Conservation (phyloP, 2,888 invertebrate species). For the Julus scandinavius region DNA sequence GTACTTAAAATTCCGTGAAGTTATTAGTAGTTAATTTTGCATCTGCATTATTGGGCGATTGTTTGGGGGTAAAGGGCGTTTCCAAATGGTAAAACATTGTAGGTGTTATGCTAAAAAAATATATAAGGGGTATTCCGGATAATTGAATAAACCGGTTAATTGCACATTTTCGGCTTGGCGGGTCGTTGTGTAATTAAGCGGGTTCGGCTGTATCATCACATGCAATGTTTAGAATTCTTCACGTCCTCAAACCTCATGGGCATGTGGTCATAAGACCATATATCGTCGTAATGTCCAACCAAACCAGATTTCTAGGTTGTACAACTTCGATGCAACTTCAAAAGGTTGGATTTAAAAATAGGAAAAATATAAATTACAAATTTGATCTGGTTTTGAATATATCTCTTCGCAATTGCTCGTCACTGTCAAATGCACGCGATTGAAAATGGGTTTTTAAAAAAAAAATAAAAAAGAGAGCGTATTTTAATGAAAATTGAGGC, state of each 20-base stretch:
- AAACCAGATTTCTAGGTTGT: background rate
- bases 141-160: no score
- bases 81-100: background rate
- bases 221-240: background rate
- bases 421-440: slow-evolving; percentile 15
- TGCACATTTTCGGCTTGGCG: no score
- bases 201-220: background rate
- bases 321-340: background rate
- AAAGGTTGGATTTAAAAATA: background rate
- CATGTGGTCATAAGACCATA: no score
- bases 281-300: background rate
- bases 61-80: background rate
- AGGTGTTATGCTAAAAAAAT: no score
- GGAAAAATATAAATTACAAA: slow-evolving; percentile 38
- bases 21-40: background rate
- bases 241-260: background rate
- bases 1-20: background rate
- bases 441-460: background rate
- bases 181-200: no score
- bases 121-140: no score
- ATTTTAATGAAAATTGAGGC: slow-evolving; percentile 11
- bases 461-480: background rate
- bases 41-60: background rate
- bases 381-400: slow-evolving; percentile 21
- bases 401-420: background rate